These are phyloP conservation scores for Jacana jacana DNA, from an alignment of 2,113 vertebrate genomes.

Conservation along the genomic window DNA sequence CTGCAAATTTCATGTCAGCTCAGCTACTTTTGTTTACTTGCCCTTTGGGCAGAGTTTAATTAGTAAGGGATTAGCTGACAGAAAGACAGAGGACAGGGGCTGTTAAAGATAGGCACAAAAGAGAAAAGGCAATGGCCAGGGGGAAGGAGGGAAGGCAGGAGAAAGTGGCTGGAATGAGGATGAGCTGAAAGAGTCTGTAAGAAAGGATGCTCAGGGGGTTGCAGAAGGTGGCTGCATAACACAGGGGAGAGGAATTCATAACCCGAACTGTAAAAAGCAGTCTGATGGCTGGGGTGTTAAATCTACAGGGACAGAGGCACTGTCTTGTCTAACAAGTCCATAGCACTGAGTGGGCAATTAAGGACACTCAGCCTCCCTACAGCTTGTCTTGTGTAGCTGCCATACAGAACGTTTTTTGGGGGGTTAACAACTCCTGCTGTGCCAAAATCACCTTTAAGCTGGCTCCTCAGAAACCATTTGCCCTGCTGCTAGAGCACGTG, in stretches of 20 bases:
- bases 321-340: background rate
- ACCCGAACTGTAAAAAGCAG: background rate
- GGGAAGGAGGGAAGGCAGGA: background rate
- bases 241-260: background rate
- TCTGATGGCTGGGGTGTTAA: background rate
- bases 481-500: background rate
- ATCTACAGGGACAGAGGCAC: background rate
- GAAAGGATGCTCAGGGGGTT: background rate
- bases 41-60: slow-evolving; percentile 12
- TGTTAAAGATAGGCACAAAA: background rate
- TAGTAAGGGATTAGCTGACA: background rate
- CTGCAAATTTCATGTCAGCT: background rate
- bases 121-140: background rate
- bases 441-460: background rate
- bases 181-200: background rate
- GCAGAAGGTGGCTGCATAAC: background rate
- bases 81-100: background rate
- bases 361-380: background rate
- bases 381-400: background rate
- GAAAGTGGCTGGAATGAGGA: background rate
- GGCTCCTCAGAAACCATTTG: background rate
- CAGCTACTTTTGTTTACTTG: background rate
- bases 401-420: background rate
- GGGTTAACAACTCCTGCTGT: background rate
- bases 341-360: background rate